Percentiles rank a stretch among this genome's conserved stretches.
Conservation (phyloP, 2,113 vertebrate genomes). For the Catharus minimus region DNA sequence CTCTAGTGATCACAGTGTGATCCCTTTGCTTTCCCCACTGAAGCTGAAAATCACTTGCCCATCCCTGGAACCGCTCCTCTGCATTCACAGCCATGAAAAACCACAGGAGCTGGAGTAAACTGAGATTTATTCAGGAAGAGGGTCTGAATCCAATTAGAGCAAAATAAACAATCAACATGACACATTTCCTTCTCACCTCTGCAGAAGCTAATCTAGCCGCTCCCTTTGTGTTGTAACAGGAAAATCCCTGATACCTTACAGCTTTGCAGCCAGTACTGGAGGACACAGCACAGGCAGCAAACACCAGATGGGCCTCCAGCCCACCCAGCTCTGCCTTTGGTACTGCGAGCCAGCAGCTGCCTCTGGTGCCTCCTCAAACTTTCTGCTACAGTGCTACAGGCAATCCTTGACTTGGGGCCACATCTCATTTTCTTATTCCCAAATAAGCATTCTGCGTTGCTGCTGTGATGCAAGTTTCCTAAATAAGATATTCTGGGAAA, state of each 20-base stretch:
- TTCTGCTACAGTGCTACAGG: neutral
- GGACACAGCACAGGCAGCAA: neutral
- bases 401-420: neutral
- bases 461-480: slow-evolving; percentile 47
- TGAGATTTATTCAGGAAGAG: neutral
- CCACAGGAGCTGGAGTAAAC: neutral
- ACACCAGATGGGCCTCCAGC: neutral
- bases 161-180: slow-evolving; percentile 6
- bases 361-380: neutral
- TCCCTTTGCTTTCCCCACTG: neutral
- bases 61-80: neutral
- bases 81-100: neutral
- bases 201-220: slow-evolving; percentile 28
- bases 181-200: slow-evolving; percentile 31
- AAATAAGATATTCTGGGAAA: slow-evolving; percentile 63
- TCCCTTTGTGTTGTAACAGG: slow-evolving; percentile 23
- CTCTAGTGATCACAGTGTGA: neutral
- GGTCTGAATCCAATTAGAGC: slow-evolving; percentile 28
- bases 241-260: neutral
- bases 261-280: neutral
- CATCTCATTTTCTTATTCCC: slow-evolving; percentile 13
- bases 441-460: slow-evolving; percentile 47
- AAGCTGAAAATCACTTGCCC: neutral
- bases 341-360: neutral
- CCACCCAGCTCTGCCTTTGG: neutral